Conservation (phyloP, 2,113 vertebrate species). For the Aldabrachelys gigantea region DNA sequence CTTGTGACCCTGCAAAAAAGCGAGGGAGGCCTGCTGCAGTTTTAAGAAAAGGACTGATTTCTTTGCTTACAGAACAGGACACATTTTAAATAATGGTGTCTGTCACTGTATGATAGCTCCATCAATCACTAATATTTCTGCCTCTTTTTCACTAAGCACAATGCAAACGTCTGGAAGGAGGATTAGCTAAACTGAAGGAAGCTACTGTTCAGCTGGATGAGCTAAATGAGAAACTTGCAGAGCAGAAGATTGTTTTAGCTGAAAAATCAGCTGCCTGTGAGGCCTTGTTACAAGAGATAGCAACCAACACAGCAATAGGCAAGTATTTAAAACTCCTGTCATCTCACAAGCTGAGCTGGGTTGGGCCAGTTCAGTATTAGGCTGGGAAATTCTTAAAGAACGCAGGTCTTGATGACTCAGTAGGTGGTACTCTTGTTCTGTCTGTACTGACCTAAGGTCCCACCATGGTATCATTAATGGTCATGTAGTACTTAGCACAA, state of each 20-base stretch:
- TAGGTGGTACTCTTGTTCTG: background rate
- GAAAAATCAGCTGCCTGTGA: slow-evolving; percentile 92
- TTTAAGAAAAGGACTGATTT: background rate
- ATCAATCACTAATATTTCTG: background rate
- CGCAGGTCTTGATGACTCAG: background rate
- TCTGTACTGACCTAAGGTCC: background rate
- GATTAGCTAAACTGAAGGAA: slow-evolving; percentile 94
- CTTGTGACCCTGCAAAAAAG: background rate
- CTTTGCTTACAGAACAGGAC: background rate
- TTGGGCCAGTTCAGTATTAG: background rate
- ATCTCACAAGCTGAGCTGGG: background rate
- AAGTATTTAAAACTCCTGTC: slow-evolving; percentile 36
- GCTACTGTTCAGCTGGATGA: slow-evolving; percentile 90
- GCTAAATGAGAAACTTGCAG: slow-evolving; percentile 91
- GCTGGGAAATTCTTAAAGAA: background rate
- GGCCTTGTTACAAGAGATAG: slow-evolving; percentile 87
- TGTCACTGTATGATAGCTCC: background rate
- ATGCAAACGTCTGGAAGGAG: slow-evolving; percentile 90
- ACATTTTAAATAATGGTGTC: background rate
- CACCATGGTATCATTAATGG: background rate
- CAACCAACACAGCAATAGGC: slow-evolving; percentile 87
- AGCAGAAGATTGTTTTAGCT: slow-evolving; percentile 90
- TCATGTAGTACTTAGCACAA: background rate
- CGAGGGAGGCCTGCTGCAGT: background rate
- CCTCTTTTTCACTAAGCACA: slow-evolving; percentile 80